phyloP scores from a whole-genome alignment of 2,113 vertebrate genomes.

The Chrysochloris asiatica region DNA sequence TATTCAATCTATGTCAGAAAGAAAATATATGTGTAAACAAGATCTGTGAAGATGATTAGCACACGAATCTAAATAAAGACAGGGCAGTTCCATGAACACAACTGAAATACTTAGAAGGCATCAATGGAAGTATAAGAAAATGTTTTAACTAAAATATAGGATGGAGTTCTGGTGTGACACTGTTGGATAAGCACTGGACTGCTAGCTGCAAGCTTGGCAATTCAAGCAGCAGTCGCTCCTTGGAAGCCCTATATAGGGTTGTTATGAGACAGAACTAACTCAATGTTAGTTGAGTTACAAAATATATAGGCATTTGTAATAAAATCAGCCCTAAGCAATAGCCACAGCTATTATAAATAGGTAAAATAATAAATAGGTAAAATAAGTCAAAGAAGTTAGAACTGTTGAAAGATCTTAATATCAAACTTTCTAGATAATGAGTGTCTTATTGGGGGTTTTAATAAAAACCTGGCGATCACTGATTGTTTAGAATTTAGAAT shows the following conservation, averaged over 20 bases:
- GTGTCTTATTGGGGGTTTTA: not conserved
- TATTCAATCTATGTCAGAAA: not conserved
- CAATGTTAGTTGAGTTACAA: too few species aligned
- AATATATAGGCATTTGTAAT: too few species aligned
- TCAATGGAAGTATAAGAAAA: not conserved
- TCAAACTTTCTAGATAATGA: not conserved
- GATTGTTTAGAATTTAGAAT: slow-evolving; percentile 12
- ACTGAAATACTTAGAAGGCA: not conserved
- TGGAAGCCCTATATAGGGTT: too few species aligned
- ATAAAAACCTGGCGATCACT: not conserved
- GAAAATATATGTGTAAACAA: not conserved
- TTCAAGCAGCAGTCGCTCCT: too few species aligned
- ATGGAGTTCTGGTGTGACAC: too few species aligned
- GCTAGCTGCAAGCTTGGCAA: too few species aligned
- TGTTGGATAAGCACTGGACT: too few species aligned
- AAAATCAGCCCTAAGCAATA: not conserved
- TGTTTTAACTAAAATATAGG: not conserved
- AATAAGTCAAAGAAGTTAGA: not conserved
- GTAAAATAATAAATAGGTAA: not conserved
- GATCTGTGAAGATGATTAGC: not conserved
- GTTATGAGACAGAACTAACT: too few species aligned
- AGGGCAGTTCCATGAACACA: not conserved
- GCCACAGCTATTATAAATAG: not conserved
- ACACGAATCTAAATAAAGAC: not conserved
- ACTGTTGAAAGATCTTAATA: not conserved